Evolutionary conservation across 2,888 invertebrate genomes (phyloP).

Genomic region (Emesis castigata): DNA sequence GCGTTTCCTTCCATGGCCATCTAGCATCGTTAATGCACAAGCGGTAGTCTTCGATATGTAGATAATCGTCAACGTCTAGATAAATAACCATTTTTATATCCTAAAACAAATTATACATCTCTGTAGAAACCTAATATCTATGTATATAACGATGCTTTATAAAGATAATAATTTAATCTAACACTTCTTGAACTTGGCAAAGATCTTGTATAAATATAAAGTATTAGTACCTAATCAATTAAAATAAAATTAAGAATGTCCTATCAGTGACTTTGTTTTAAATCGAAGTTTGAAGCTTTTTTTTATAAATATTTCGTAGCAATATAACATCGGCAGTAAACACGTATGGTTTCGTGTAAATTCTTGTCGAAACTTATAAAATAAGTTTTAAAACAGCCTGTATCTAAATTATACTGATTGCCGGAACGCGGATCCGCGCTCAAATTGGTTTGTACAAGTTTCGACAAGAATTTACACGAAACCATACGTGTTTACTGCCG

Average conservation of each 20-base stretch:
- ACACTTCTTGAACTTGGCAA: not conserved
- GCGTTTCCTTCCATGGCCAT: not conserved
- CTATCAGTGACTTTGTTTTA: too few species aligned
- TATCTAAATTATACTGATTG: constrained; percentile 12
- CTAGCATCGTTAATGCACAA: not conserved
- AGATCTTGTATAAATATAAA: not conserved
- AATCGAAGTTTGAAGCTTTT: too few species aligned
- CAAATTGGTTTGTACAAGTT: constrained; percentile 34
- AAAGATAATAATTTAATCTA: not conserved
- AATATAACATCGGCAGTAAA: too few species aligned
- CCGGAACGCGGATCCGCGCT: constrained; percentile 37
- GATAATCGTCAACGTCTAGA: not conserved
- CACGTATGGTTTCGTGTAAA: not conserved
- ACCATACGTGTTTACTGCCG: constrained; percentile 10
- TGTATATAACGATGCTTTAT: not conserved
- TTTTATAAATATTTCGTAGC: not conserved
- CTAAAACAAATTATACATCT: not conserved
- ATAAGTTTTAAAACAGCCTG: constrained; percentile 9
- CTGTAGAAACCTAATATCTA: not conserved
- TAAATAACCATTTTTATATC: not conserved
- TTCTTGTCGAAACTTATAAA: not conserved
- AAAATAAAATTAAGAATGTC: too few species aligned
- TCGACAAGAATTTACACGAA: constrained; percentile 27
- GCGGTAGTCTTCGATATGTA: not conserved
- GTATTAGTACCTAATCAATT: not conserved